A percentile compares a stretch with the other conserved stretches of the same genome.
These are phyloP conservation scores for Myiotriccus ornatus DNA, from an alignment of 2,797 vertebrate genomes.

Conservation along the genomic window DNA sequence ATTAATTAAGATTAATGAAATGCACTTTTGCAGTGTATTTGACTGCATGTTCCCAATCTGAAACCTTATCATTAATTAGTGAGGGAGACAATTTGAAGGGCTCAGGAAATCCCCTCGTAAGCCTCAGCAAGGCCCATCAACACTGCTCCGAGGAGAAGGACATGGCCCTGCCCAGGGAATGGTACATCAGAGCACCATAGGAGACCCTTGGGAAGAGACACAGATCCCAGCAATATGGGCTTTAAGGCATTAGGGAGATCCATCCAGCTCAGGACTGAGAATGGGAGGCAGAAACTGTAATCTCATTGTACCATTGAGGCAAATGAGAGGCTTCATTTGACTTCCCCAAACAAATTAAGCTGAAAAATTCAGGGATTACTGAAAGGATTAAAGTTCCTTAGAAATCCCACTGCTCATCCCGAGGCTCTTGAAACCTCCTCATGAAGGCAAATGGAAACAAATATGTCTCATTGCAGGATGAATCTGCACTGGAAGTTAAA, in stretches of 20 bases:
- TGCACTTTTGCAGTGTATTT: neutral
- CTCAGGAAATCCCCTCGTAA: slow-evolving; percentile 9
- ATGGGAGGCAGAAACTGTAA: neutral
- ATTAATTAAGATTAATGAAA: slow-evolving; percentile 53
- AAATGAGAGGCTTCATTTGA: neutral
- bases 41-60: neutral
- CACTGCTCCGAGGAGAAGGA: neutral
- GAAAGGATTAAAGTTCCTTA: neutral
- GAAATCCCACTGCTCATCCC: neutral
- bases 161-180: neutral
- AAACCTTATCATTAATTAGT: neutral
- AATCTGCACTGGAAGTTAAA: neutral
- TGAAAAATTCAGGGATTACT: neutral
- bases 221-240: neutral
- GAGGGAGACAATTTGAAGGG: neutral
- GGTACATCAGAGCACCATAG: neutral
- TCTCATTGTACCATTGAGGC: neutral
- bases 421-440: neutral
- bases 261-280: neutral
- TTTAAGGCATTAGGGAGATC: neutral
- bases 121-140: neutral
- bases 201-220: neutral
- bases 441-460: neutral
- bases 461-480: neutral
- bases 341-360: neutral